Conservation (phyloP, 2,797 vertebrate genomes). For the Phalloptychus januarius region DNA sequence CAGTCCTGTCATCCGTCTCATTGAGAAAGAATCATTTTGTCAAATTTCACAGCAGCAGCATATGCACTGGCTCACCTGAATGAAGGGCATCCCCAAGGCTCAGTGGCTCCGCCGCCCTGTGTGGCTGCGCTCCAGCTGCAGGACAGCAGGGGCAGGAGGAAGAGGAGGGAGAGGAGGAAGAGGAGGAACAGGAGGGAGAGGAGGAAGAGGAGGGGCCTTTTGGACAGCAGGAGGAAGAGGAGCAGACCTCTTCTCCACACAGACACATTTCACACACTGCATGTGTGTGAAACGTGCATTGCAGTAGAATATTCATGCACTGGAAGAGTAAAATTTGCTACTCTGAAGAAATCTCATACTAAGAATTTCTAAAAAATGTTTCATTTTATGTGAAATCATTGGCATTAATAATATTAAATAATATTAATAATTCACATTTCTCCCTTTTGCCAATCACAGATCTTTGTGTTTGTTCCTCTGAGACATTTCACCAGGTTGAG, state of each 20-base stretch:
- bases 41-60: neutral
- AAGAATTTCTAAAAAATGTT: neutral
- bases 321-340: neutral
- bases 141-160: neutral
- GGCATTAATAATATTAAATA: neutral
- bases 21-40: neutral
- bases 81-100: neutral
- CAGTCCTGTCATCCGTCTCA: neutral
- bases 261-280: too few relatives aligned
- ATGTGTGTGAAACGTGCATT: too few relatives aligned
- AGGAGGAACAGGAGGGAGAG: too few relatives aligned
- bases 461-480: neutral
- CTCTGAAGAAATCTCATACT: neutral
- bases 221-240: too few relatives aligned
- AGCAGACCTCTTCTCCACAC: too few relatives aligned
- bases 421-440: neutral
- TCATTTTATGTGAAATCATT: neutral
- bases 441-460: neutral
- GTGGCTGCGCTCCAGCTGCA: neutral
- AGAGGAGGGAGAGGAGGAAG: too few relatives aligned
- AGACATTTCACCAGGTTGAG: neutral
- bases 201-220: too few relatives aligned
- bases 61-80: neutral
- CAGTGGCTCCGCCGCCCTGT: neutral
- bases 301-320: neutral